Evolutionary conservation across 1,140 invertebrate species (phyloP), one percentile per base, ranked within the genome.

Genomic region (Listronotus bonariensis): DNA sequence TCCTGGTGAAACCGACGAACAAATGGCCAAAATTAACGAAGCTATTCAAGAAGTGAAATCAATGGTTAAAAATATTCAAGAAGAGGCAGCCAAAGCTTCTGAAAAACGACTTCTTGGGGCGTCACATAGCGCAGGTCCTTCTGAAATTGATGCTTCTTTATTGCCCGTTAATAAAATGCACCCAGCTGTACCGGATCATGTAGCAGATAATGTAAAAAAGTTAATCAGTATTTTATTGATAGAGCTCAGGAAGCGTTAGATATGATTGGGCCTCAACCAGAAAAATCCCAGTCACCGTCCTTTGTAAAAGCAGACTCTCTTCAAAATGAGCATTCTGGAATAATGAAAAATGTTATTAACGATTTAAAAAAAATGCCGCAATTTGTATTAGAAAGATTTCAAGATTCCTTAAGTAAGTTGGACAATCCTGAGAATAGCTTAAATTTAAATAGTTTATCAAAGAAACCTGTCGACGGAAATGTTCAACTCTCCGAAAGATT

Each of bases 301-400:
- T 5, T 5, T 26, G 5, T 26, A 26, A 5, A 26, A 26, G 2
- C 48, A 3, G 11, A 17, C 12, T 9, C 12, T 6, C 7, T 9
- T 34, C 17, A 26, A 18, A 43, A 65, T 36, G 52, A 55, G 15
- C 53, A 65, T 45, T 65, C 62, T 10, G 43, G 57, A 6, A 52
- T 32, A 3, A 65, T 54, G 5, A 57, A 58, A 51, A 51, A 34
- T 10, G 32, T 57, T 8, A 57, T 65, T 6, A 26, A 5, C 7
- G 20, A 65, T 26, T 57, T 65, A 3, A 65, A 65, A 17, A 65
- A 58, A 20, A 51, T 65, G 62, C 62, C 62, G 11, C 34, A 57
- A 38, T 65, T 41, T 43, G 15, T 65, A 12, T 20, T 65, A 3
- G 38, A 42, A 1, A 59, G 38, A 17, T 12, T 54, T 2, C 48